phyloP scores from a whole-genome alignment of 2,113 vertebrate species.

The Puntigrus tetrazona region DNA sequence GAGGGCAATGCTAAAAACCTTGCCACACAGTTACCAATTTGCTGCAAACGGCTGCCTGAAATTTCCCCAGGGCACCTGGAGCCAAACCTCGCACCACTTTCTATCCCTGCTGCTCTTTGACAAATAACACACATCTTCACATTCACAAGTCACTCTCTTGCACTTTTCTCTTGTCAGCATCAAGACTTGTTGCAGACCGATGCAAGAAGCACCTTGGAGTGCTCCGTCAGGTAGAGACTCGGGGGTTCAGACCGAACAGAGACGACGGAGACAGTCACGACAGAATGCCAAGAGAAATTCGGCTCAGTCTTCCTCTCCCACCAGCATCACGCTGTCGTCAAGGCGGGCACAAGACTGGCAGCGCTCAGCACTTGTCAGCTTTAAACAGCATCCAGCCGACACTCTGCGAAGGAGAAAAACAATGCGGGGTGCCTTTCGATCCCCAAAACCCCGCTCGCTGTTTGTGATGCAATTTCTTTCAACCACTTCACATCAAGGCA shows the following conservation, averaged over 20 bases:
- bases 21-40: slow-evolving; percentile 47
- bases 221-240: slow-evolving; percentile 48
- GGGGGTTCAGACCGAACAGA: slow-evolving; percentile 23
- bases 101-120: slow-evolving; percentile 51
- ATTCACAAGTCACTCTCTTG: slow-evolving; percentile 22
- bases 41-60: slow-evolving; percentile 53
- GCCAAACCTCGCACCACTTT: slow-evolving; percentile 46
- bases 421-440: not conserved
- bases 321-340: slow-evolving; percentile 33
- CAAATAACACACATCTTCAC: slow-evolving; percentile 52
- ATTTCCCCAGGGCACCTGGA: slow-evolving; percentile 51
- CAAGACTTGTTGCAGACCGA: slow-evolving; percentile 38
- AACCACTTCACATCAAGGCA: slow-evolving; percentile 7
- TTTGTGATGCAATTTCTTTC: slow-evolving; percentile 6
- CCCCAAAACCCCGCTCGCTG: not conserved
- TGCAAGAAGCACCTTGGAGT: slow-evolving; percentile 27
- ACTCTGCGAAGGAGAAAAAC: slow-evolving; percentile 27
- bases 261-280: slow-evolving; percentile 55
- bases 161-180: slow-evolving; percentile 22
- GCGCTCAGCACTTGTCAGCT: slow-evolving; percentile 37
- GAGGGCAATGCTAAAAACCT: not conserved
- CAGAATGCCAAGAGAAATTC: slow-evolving; percentile 57
- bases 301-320: slow-evolving; percentile 53
- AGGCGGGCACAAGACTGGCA: slow-evolving; percentile 44
- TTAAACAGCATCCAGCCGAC: slow-evolving; percentile 56